A percentile compares a stretch with the other conserved stretches of the same genome.
Evolutionary conservation across 2,113 vertebrate genomes (phyloP).

Genomic region (Gorilla gorilla): DNA sequence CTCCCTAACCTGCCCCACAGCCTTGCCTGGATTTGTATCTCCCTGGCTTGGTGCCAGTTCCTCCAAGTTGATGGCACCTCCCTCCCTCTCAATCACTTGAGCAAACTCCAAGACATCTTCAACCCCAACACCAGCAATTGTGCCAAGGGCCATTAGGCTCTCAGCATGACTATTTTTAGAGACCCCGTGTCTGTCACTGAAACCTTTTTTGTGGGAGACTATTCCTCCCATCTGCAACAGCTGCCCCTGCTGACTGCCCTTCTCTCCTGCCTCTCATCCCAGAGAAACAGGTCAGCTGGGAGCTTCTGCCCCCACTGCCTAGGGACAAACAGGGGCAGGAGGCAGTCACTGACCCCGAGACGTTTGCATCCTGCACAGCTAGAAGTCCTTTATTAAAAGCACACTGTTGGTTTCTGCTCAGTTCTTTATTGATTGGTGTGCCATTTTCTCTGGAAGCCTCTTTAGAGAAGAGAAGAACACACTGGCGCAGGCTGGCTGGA

Average conservation of each 20-base stretch:
- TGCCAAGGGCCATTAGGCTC: slow-evolving; percentile 18
- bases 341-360: not conserved
- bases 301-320: too few relatives aligned
- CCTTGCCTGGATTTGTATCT: too few relatives aligned
- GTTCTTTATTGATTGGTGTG: not conserved
- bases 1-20: not conserved
- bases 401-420: not conserved
- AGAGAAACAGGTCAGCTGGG: not conserved
- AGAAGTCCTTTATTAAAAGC: not conserved
- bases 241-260: not conserved
- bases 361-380: fast-evolving
- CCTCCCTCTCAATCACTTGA: not conserved
- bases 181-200: not conserved
- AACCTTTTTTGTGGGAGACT: not conserved
- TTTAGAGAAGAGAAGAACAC: not conserved
- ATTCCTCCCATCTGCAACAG: not conserved
- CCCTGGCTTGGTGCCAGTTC: not conserved
- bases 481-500: not conserved
- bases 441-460: not conserved
- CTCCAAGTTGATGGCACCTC: not conserved
- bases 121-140: slow-evolving; percentile 34
- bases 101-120: not conserved
- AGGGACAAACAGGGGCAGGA: not conserved
- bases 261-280: not conserved
- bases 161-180: slow-evolving; percentile 44